Evolutionary conservation across 2,113 vertebrate species (phyloP), one percentile per base, ranked within the genome.

Genomic region (Regulus satrapa): DNA sequence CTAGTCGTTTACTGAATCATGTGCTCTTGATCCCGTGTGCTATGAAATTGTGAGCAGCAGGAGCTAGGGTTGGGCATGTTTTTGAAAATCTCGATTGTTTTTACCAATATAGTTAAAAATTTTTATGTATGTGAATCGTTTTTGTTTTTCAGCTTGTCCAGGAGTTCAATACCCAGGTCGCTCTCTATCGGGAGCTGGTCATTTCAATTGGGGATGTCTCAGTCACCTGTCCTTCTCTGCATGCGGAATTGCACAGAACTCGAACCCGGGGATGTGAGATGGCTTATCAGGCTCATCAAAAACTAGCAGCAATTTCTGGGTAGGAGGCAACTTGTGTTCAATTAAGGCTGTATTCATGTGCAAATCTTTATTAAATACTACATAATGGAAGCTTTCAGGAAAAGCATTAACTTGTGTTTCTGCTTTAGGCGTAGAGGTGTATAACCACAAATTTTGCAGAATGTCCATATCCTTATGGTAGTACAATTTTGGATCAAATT

Each of bases 81-180:
- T 89, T 78, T 68, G 2, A 67, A 74, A 87, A 58, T 12, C 4
- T 23, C 18, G 4, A 2, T 36, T 89, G 20, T 45, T 92, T 89
- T 63, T 69, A 18, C 36, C 25, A 18, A 1, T 36, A 23, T 64
- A n/a, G 25, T 56, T 64, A 34, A 94, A 48, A 69, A 12, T 29
- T 91, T 77, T 97, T 19, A 32, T 82, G 16, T 91, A 75, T 93
- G 69, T 93, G 86, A 96, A 51, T 84, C 20, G 46, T 86, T n/a
- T 92, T 96, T 97, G 84, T 97, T 91, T 98, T 97, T 80, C 98
- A 99, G 99, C 99, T 99, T 94, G 99, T 99, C 94, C 99, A 99
- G 97, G 99, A 99, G 89, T 99, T 99, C 98, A 99, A 99, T 94
- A 99, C 99, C 17, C 99, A 99, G 93, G 99, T 99, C 98, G 99